A percentile compares a stretch with the other conserved stretches of the same genome.
These are phyloP conservation scores for Dallia pectoralis DNA, from an alignment of 2,797 vertebrate species.

Conservation along the genomic window DNA sequence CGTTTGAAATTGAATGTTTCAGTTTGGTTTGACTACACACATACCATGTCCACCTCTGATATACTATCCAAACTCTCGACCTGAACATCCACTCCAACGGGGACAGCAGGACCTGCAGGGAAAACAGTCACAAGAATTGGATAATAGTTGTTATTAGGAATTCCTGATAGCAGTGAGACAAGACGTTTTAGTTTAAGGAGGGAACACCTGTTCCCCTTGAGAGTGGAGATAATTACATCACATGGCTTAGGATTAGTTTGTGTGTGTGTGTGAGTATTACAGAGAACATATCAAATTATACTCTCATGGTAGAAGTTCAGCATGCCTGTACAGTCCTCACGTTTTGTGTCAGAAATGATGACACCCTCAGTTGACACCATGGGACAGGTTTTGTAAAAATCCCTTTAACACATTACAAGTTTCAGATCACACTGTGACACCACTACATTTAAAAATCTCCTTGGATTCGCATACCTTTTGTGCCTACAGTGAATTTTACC, in stretches of 20 bases:
- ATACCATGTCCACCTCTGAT: conserved; percentile 97
- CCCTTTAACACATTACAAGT: neutral
- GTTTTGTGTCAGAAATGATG: neutral
- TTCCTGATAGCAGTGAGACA: neutral
- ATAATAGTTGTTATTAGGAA: neutral
- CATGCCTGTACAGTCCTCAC: neutral
- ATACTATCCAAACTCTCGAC: conserved; percentile 97
- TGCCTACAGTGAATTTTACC: too few relatives aligned
- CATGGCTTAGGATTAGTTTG: neutral
- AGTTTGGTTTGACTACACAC: conserved; percentile 31
- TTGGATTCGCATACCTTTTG: neutral
- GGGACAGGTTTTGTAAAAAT: neutral
- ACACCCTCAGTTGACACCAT: neutral
- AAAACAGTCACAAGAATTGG: conserved; percentile 1
- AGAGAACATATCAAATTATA: neutral
- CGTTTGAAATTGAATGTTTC: neutral
- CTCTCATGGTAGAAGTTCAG: neutral
- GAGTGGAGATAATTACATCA: neutral
- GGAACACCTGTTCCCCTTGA: neutral
- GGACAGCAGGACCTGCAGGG: conserved; percentile 87
- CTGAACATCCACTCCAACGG: conserved; percentile 93
- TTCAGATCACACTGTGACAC: neutral
- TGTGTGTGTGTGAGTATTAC: neutral
- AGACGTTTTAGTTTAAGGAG: neutral
- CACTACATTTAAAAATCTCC: neutral